Evolutionary conservation across 2,888 invertebrate species (phyloP), one percentile per base, ranked within the genome.

Genomic region (Drosophila mettleri): DNA sequence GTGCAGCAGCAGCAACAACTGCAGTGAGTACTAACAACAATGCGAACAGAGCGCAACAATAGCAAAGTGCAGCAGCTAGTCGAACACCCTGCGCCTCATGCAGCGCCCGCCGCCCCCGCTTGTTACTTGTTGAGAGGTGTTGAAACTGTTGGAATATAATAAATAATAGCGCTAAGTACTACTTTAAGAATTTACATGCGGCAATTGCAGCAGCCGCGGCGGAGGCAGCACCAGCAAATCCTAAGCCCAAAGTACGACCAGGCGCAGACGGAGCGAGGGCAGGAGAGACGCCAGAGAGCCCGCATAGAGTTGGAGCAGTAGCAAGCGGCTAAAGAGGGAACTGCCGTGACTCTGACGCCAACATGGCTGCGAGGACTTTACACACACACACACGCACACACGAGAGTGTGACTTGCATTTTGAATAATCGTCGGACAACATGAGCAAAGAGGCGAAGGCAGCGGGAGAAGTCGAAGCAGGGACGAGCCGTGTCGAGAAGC

Each of bases 131-230:
- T 90, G 90, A 89, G 87, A 90, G 87, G 87, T 90, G 90, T 84
- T 90, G 86, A 84, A 90, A 89, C 89, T 88, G 88, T 83, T 90
- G 88, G 88, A 88, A 89, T 89, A 90, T 88, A 90, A 90, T 90
- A 90, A 90, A 90, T 90, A 90, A 90, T 90, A 89, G 87, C 79
- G 80, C 78, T 90, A 90, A 90, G 89, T 88, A 90, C 89, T 86
- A 86, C 87, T 90, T 90, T 87, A 88, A 90, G 89, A 90, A 90
- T 90, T 90, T 89, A 85, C 89, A 90, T 89, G 86, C 85, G 78
- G 82, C 86, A 88, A 82, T 88, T 87, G 83, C 86, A 73, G 78
- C 69, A 60, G 81, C 60, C 66, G 77, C 65, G 69, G 77, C 65
- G 65, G 69, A 60, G 70, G 74, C 79, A 51, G 68, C 79, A 72